A percentile compares a stretch with the other conserved stretches of the same genome.
Conservation (phyloP, 2,888 invertebrate genomes). For the Temnothorax rugatulus region DNA sequence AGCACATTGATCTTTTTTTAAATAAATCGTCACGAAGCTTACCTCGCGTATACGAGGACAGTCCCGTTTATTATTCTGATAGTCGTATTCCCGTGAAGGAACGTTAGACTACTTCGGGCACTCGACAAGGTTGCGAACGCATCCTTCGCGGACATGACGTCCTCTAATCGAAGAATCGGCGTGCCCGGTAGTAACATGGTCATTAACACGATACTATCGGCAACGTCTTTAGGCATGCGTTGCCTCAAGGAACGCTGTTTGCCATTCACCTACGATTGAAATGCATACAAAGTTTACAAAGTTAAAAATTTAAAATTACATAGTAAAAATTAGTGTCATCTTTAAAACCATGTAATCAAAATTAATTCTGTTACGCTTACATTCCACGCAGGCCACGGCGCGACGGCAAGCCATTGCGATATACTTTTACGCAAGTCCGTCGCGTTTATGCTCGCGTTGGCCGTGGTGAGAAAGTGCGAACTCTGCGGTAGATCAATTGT, state of each 20-base stretch:
- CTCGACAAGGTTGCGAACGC: slow-evolving; percentile 85
- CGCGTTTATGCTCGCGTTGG: slow-evolving; percentile 74
- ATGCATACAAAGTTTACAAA: not conserved
- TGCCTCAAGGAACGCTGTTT: slow-evolving; percentile 73
- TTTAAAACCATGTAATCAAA: not conserved
- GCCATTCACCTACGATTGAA: slow-evolving; percentile 78
- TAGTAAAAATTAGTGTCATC: not conserved
- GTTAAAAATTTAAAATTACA: not conserved
- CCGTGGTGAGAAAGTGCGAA: slow-evolving; percentile 77
- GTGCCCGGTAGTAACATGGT: slow-evolving; percentile 93
- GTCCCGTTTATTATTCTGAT: slow-evolving; percentile 85
- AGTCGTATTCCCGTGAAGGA: slow-evolving; percentile 89
- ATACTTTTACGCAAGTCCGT: slow-evolving; percentile 73
- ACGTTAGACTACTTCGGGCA: slow-evolving; percentile 87
- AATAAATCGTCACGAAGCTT: slow-evolving; percentile 72
- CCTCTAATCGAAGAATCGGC: slow-evolving; percentile 87
- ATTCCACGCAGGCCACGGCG: slow-evolving; percentile 87
- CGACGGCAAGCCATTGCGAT: slow-evolving; percentile 68
- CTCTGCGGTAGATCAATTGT: slow-evolving; percentile 82
- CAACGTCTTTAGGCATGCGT: slow-evolving; percentile 84
- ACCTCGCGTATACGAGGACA: slow-evolving; percentile 91
- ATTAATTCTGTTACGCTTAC: slow-evolving; percentile 81
- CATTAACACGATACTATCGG: slow-evolving; percentile 89
- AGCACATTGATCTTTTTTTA: not conserved
- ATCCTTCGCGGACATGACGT: slow-evolving; percentile 81